phyloP scores from a whole-genome alignment of 2,797 vertebrate species.

The Hoplostethus mediterraneus region DNA sequence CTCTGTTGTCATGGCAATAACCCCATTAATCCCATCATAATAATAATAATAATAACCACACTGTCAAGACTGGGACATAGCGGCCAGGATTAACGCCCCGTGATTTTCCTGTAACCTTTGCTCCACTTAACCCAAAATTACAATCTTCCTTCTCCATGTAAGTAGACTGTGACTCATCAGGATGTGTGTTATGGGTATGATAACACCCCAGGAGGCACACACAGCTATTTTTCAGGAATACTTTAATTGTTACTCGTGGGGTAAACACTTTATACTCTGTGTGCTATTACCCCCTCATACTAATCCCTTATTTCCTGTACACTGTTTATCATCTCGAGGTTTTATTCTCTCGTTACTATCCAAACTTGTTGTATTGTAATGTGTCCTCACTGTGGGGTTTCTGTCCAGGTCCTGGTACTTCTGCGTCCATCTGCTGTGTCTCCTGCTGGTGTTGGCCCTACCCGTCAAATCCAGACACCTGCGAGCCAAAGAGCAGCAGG shows the following conservation, averaged over 20 bases:
- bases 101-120: neutral
- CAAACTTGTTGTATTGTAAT: neutral
- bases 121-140: neutral
- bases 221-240: no score
- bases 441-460: slow-evolving; percentile 89
- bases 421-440: slow-evolving; percentile 90
- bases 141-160: neutral
- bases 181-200: no score
- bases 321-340: no score
- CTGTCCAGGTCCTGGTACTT: slow-evolving; percentile 92
- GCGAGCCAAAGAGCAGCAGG: slow-evolving; percentile 80
- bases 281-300: no score
- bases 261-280: no score
- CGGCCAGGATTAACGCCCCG: neutral
- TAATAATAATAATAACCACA: neutral
- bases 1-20: slow-evolving; percentile 1
- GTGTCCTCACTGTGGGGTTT: neutral
- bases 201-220: no score
- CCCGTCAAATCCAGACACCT: slow-evolving; percentile 88
- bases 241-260: no score
- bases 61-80: neutral
- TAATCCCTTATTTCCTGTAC: no score
- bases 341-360: no score
- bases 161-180: no score
- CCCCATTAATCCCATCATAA: slow-evolving; percentile 12